Conservation (phyloP, 1,140 invertebrate genomes). For the Adelges cooleyi region DNA sequence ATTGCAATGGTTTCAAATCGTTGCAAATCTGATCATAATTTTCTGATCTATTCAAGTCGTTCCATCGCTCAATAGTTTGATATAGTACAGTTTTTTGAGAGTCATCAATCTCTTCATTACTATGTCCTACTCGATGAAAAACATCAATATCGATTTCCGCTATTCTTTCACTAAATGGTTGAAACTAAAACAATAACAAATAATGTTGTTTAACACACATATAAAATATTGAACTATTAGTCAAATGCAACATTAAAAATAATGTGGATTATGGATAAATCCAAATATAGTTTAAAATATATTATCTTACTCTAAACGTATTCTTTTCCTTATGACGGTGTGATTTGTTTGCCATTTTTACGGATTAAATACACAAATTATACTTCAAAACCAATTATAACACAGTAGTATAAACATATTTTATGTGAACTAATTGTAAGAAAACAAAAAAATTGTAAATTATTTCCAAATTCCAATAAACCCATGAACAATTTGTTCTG, state of each 20-base stretch:
- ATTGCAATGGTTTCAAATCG: constrained; percentile 60
- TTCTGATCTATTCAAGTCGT: constrained; percentile 68
- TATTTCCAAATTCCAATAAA: too few species aligned
- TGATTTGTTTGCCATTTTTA: constrained; percentile 62
- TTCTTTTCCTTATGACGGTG: constrained; percentile 64
- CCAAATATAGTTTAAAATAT: constrained; percentile 2
- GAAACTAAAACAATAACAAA: constrained; percentile 54
- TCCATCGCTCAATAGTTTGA: constrained; percentile 75
- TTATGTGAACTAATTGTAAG: too few species aligned
- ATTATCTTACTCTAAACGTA: constrained; percentile 58
- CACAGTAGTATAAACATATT: too few species aligned
- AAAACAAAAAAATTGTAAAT: too few species aligned
- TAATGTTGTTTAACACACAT: too few species aligned
- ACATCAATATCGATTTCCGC: constrained; percentile 69
- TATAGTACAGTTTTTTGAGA: constrained; percentile 63
- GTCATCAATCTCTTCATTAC: constrained; percentile 52
- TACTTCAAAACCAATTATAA: too few species aligned
- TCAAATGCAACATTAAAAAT: constrained; percentile 12
- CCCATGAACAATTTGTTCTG: too few species aligned
- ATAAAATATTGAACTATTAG: constrained; percentile 29
- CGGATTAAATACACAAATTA: too few species aligned
- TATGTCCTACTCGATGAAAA: constrained; percentile 61
- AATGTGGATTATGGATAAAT: constrained; percentile 29
- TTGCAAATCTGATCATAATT: constrained; percentile 62
- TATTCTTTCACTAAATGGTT: constrained; percentile 72